Percentiles rank a stretch among this genome's conserved stretches.
These are phyloP conservation scores for Volucella inflata DNA, from an alignment of 2,888 invertebrate species.

Conservation along the genomic window DNA sequence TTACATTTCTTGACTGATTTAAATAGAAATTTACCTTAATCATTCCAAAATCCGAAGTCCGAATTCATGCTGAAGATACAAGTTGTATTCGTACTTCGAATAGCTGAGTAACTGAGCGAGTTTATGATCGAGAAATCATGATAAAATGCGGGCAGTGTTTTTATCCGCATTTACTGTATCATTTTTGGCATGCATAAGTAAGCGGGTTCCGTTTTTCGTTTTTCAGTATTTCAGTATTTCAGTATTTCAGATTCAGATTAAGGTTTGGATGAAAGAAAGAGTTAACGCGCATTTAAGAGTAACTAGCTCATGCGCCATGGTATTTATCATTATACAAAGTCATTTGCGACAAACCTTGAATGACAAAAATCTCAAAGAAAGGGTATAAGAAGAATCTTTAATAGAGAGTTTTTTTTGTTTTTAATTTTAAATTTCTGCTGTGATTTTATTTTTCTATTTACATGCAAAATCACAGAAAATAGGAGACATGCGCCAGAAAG, in stretches of 20 bases:
- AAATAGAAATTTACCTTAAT: constrained; percentile 25
- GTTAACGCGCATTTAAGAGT: constrained; percentile 19
- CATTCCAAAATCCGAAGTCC: background rate
- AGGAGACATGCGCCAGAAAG: constrained; percentile 15
- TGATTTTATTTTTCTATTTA: background rate
- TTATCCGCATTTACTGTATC: constrained; percentile 24
- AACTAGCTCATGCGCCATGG: background rate
- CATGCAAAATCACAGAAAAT: background rate
- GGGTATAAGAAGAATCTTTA: constrained; percentile 17
- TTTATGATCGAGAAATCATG: constrained; percentile 14
- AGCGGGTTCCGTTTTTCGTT: constrained; percentile 20
- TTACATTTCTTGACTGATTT: background rate
- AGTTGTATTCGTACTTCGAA: background rate
- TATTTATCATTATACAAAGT: background rate
- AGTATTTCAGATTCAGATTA: background rate
- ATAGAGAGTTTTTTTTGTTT: background rate
- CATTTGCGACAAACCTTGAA: constrained; percentile 25
- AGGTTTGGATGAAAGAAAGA: constrained; percentile 38
- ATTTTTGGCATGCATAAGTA: constrained; percentile 36
- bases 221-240: constrained; percentile 17
- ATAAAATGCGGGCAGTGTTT: constrained; percentile 25
- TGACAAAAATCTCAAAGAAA: constrained; percentile 25
- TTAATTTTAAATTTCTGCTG: background rate
- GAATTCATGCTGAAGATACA: constrained; percentile 13
- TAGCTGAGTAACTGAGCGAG: constrained; percentile 12